phyloP scores from a whole-genome alignment of 2,888 invertebrate species.

The Cistogaster globosa region DNA sequence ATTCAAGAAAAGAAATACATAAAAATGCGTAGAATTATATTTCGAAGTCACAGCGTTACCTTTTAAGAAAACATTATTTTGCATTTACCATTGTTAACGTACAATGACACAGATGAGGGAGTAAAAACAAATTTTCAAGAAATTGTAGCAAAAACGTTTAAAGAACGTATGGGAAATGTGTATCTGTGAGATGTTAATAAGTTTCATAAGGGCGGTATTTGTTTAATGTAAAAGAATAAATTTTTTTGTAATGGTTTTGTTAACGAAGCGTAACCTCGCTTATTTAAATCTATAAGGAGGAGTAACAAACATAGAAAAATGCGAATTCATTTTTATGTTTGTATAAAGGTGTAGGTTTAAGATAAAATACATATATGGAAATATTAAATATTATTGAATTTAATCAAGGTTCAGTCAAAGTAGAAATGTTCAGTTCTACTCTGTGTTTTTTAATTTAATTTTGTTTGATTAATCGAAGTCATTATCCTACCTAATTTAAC shows the following conservation, averaged over 20 bases:
- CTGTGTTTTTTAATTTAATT: no score
- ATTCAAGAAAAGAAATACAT: not conserved
- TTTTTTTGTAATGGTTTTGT: not conserved
- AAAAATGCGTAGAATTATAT: not conserved
- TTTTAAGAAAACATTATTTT: slow-evolving; percentile 34
- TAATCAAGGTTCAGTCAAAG: no score
- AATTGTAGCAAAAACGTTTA: not conserved
- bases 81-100: slow-evolving; percentile 34
- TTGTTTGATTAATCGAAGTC: no score
- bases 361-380: no score
- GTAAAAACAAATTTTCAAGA: not conserved
- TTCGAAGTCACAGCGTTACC: slow-evolving; percentile 3
- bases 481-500: no score
- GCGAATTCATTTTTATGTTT: no score
- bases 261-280: not conserved
- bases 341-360: no score
- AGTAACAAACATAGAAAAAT: no score
- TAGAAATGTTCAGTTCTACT: no score
- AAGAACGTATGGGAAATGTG: no score
- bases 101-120: slow-evolving; percentile 53
- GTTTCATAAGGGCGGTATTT: not conserved
- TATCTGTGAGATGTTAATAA: not conserved
- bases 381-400: not conserved
- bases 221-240: not conserved
- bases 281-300: not conserved